Evolutionary conservation across 2,888 invertebrate species (phyloP), one percentile per base, ranked within the genome.

Genomic region (Oligia fasciuncula): DNA sequence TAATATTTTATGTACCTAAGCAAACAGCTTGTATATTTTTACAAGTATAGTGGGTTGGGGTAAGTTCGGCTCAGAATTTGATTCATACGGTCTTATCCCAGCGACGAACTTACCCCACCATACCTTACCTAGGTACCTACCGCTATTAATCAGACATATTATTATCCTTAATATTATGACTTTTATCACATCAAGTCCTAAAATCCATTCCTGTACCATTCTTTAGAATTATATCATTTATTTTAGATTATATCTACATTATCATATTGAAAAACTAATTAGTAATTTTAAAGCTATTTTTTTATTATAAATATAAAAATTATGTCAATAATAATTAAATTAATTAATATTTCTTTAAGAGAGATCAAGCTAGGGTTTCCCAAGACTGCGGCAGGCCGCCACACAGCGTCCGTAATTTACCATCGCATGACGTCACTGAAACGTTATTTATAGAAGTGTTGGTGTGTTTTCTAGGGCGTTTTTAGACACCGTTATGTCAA

Each of bases 121-220:
- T 40, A 40, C 40, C 40, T 40, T 40, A 40, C 40, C 5, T 40
- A 40, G 40, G 40, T 29, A 51, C 3, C 46, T 76, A 62, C 40
- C 23, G n/a, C 14, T 62, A 76, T 11, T 70, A 35, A 62, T 62
- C 19, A 70, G 40, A 71, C 54, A 35, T 69, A 13, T 29, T 29
- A 46, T 29, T 29, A 71, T 60, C n/a, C n/a, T 67, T 46, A 60
- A 17, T 35, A 43, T 49, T 71, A 57, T 1, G 2, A 69, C 9
- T 71, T 80, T 51, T 83, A 83, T 83, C 84, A 83, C 83, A 83
- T 71, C 78, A 35, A 46, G 43, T 66, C 66, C 19, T 57, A 17
- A 51, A 43, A 35, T 57, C 35, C 78, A 40, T 79, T 78, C 83
- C 82, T 78, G 78, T 78, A 83, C 63, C 82, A 63, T 63, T 74